Base-by-base conservation (phyloP, 2,113 vertebrate genomes). In the Xenopus borealis region DNA sequence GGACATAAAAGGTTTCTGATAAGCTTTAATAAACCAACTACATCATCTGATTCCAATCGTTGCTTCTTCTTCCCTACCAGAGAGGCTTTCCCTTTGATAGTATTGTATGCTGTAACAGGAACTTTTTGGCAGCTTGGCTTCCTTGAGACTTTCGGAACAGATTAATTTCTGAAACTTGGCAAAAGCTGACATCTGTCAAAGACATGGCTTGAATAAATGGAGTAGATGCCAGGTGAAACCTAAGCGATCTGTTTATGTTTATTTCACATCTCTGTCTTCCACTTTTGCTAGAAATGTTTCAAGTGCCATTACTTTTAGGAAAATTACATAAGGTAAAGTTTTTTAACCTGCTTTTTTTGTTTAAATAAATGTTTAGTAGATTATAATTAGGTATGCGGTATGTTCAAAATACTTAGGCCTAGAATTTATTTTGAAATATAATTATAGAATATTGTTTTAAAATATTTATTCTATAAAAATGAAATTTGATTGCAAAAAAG, bases 71-170 rank as follows among this genome's bases (percentile, higher is more conserved):
- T 62, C 57, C 19, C 4, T 53, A 73, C 50, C 52, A 72, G 62
- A 65, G 55, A 72, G 47, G 30, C 71, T 66, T 72, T 65, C 55
- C 18, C 62, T 73, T 66, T 73, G 72, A 73, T 73, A 74, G 59
- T 27, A 61, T 50, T 59, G 30, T 73, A 58, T 64, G 66, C 40
- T 47, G 63, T 74, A 19, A 66, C n/a, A 58, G 12, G 62, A 73
- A 66, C 62, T 66, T 73, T 73, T 73, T 67, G 72, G 63, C 72
- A 74, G 64, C 64, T 59, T 74, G 66, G 64, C 62, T 67, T 74
- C 72, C 18, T 47, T 66, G 72, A 73, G 62, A 66, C 33, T 66
- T 66, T 73, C 20, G 50, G 72, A 57, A 74, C 67, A 64, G 40
- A 65, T 74, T 74, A 44, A 74, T 74, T 62, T 58, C n/a, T 50